Evolutionary conservation across 2,113 vertebrate genomes (phyloP), one percentile per base, ranked within the genome.

Genomic region (Tachycineta bicolor): DNA sequence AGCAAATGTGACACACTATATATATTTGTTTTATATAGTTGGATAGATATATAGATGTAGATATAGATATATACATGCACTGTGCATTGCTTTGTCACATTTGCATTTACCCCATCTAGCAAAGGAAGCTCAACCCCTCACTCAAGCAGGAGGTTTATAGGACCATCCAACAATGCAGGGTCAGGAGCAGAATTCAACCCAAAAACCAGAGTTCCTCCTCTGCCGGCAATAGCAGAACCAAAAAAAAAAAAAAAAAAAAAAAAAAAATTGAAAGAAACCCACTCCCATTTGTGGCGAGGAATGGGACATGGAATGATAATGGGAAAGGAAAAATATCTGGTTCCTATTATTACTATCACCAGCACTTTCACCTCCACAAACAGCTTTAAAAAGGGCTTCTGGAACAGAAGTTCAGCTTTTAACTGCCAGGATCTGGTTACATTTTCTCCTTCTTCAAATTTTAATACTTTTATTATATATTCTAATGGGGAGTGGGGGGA

Each of bases 401-500:
- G 73, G 85, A 93, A 87, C 70, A 92, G 80, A 96, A 90, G 87
- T 94, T 80, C 39, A 81, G 63, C 56, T 93, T 37, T 90, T 91
- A 82, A 92, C 65, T 86, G 80, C 56, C 92, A 87, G 78, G 62
- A 96, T 96, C 84, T 74, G 33, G 26, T 91, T 58, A 37, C 46
- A 11, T 63, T 81, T 89, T 93, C 85, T 81, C 50, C 26, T 47
- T 82, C 74, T 63, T 71, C 29, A 80, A 43, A 65, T 97, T 97
- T 97, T 95, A 96, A 96, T 97, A 79, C 73, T 93, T 94, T 94
- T 88, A 90, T 96, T 98, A 95, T 94, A 95, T 78, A 96, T 90
- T 84, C 94, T 94, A 80, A 90, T 91, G 52, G 89, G 8, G 23
- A 67, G 14, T 14, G 44, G 67, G 9, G 29, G 31, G 52, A 50